These are phyloP conservation scores for Aphelocoma coerulescens DNA, from an alignment of 2,113 vertebrate species.

Conservation along the genomic window DNA sequence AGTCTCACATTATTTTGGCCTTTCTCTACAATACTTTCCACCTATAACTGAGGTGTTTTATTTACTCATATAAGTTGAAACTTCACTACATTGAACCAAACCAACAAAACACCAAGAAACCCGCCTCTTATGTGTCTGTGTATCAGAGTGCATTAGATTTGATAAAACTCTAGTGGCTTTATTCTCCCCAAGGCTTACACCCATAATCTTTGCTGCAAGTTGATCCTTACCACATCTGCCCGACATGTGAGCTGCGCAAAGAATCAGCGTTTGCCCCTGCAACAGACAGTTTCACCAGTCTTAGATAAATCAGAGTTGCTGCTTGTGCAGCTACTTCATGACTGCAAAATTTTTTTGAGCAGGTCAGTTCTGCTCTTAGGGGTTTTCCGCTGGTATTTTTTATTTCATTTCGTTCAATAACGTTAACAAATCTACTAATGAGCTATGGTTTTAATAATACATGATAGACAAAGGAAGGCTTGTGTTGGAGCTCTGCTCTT, in stretches of 20 bases:
- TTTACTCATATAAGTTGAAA: slow-evolving; percentile 2
- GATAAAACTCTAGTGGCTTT: background rate
- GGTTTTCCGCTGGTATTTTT: background rate
- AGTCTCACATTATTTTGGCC: background rate
- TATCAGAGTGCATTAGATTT: slow-evolving; percentile 3
- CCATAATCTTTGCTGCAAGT: background rate
- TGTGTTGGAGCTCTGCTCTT: background rate
- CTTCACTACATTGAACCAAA: background rate
- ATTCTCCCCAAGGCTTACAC: background rate
- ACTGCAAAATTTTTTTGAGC: background rate
- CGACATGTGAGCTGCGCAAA: background rate
- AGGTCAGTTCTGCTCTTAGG: background rate
- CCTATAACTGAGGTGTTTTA: background rate
- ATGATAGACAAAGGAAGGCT: background rate
- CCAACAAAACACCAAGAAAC: background rate
- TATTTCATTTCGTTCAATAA: background rate
- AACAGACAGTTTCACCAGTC: background rate
- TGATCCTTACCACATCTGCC: slow-evolving; percentile 36
- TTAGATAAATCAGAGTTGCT: background rate
- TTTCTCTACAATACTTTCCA: background rate
- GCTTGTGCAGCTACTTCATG: background rate
- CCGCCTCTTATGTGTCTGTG: background rate
- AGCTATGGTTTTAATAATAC: background rate
- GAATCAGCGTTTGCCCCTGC: background rate
- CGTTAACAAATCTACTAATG: background rate